phyloP scores from a whole-genome alignment of 2,113 vertebrate genomes.

The Porphyrio hochstetteri region DNA sequence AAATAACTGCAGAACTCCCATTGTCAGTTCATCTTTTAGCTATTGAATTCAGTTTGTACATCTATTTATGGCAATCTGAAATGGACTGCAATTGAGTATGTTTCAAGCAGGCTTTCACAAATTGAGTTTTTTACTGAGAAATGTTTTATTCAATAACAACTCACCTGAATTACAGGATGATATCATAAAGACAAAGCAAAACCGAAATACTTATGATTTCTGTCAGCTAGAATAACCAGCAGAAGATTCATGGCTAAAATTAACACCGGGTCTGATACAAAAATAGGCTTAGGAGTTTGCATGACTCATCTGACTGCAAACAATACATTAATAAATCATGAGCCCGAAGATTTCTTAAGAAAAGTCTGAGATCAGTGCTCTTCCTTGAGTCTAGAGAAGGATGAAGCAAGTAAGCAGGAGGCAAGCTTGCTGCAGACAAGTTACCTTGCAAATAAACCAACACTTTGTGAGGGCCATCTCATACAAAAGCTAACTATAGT shows the following conservation, averaged over 20 bases:
- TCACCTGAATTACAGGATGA: not conserved
- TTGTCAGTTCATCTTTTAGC: not conserved
- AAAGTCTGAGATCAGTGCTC: not conserved
- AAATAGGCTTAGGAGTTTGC: not conserved
- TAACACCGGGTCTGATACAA: not conserved
- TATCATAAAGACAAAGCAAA: conserved; percentile 22
- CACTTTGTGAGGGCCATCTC: not conserved
- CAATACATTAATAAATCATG: conserved; percentile 3
- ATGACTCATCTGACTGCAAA: conserved; percentile 28
- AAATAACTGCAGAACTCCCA: conserved; percentile 4
- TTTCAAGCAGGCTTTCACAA: not conserved
- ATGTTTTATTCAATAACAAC: conserved; percentile 21
- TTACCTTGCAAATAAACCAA: not conserved
- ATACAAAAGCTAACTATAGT: not conserved
- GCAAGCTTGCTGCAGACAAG: not conserved
- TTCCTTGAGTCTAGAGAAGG: not conserved
- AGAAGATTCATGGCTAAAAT: conserved; percentile 30
- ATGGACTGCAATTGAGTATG: conserved; percentile 1
- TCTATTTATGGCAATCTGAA: not conserved
- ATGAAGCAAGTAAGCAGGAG: not conserved
- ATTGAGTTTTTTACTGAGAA: not conserved
- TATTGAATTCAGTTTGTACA: not conserved
- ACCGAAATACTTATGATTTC: not conserved
- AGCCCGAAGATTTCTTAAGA: not conserved
- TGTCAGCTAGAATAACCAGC: conserved; percentile 14